These are phyloP conservation scores for Melanotaenia duboulayi DNA, from an alignment of 2,113 vertebrate species.

Conservation along the genomic window DNA sequence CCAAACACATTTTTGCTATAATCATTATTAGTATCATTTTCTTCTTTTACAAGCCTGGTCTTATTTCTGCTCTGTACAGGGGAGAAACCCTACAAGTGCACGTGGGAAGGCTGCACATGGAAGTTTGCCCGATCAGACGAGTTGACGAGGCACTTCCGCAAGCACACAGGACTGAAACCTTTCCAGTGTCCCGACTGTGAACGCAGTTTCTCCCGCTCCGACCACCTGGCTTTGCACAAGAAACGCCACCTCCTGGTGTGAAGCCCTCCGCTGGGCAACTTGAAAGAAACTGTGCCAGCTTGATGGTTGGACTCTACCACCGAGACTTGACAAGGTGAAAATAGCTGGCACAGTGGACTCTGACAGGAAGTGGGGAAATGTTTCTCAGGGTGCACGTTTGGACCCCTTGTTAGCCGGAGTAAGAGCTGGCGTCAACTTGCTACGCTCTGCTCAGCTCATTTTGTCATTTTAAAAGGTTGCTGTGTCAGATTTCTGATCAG, in stretches of 20 bases:
- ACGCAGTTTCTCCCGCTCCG: slow-evolving; percentile 97
- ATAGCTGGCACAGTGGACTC: slow-evolving; percentile 46
- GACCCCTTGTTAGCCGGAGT: slow-evolving; percentile 41
- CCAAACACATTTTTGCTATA: not conserved
- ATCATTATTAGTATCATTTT: not conserved
- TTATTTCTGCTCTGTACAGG: slow-evolving; percentile 75
- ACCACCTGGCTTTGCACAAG: slow-evolving; percentile 96
- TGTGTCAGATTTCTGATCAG: slow-evolving; percentile 38
- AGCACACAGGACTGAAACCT: slow-evolving; percentile 97
- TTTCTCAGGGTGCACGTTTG: slow-evolving; percentile 62
- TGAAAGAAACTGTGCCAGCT: slow-evolving; percentile 37
- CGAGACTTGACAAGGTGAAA: slow-evolving; percentile 40
- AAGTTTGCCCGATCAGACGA: slow-evolving; percentile 99
- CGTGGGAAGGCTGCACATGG: slow-evolving; percentile 99
- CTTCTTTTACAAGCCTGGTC: not conserved
- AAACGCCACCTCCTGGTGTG: slow-evolving; percentile 92
- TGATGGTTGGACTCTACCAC: slow-evolving; percentile 57
- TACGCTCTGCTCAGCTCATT: slow-evolving; percentile 18
- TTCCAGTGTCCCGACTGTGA: slow-evolving; percentile 99
- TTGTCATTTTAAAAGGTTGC: slow-evolving; percentile 15
- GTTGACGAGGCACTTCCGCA: slow-evolving; percentile 98
- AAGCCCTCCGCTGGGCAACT: slow-evolving; percentile 39
- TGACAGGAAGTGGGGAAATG: slow-evolving; percentile 30
- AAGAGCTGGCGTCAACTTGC: slow-evolving; percentile 33
- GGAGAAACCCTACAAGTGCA: slow-evolving; percentile 98